These are phyloP conservation scores for Numida meleagris DNA, from an alignment of 2,113 vertebrate species.

Conservation along the genomic window DNA sequence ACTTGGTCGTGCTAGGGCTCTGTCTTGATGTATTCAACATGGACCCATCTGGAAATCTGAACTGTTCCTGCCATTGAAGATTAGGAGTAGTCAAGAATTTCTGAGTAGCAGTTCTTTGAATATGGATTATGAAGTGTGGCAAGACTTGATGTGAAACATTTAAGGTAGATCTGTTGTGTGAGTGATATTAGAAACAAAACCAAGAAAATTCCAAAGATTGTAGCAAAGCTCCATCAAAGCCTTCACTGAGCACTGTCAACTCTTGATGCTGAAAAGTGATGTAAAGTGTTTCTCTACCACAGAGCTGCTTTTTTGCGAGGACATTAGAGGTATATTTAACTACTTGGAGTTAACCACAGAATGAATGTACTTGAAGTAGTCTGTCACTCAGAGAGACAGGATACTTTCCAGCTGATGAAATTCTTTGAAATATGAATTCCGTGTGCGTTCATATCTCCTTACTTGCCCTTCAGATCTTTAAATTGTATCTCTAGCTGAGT, in stretches of 20 bases:
- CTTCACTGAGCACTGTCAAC: background rate
- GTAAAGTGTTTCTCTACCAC: background rate
- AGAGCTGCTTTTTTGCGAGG: conserved; percentile 20
- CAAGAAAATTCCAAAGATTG: background rate
- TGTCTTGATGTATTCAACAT: background rate
- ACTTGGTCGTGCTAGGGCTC: background rate
- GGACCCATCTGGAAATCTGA: background rate
- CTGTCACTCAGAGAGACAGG: conserved; percentile 4
- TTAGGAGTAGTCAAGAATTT: background rate
- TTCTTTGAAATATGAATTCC: background rate
- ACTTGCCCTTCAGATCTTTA: background rate
- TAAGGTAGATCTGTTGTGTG: background rate
- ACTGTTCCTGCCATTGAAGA: conserved; percentile 7
- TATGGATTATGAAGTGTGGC: background rate
- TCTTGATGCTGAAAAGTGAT: background rate
- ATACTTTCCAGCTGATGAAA: background rate
- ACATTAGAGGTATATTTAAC: background rate
- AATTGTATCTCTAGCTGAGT: background rate
- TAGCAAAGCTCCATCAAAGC: background rate
- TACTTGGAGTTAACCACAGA: background rate
- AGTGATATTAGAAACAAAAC: background rate
- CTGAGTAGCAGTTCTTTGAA: background rate
- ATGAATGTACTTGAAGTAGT: background rate
- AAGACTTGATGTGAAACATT: background rate
- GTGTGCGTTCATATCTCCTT: background rate